These are phyloP conservation scores for Eristalis intricaria DNA, from an alignment of 2,888 invertebrate species.

Conservation along the genomic window DNA sequence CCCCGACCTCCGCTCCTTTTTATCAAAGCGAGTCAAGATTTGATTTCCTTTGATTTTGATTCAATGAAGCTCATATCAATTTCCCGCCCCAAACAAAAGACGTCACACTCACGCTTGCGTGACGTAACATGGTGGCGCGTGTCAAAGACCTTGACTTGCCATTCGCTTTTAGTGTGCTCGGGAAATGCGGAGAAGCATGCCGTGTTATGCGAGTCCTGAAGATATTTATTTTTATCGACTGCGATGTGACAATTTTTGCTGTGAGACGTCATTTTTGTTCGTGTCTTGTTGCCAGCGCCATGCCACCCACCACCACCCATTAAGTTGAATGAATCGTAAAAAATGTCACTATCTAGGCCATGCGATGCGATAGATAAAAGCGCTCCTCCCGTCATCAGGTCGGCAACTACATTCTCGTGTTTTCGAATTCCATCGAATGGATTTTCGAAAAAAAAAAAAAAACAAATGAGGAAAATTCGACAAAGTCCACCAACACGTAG, in stretches of 20 bases:
- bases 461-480: not conserved
- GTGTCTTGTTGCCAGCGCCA: not conserved
- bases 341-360: constrained; percentile 23
- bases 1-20: not conserved
- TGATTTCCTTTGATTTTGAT: constrained; percentile 1
- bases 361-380: constrained; percentile 5
- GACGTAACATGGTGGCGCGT: not conserved
- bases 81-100: not conserved
- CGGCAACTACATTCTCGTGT: not conserved
- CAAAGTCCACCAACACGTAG: constrained; percentile 14
- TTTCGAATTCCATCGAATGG: not conserved
- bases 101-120: not conserved
- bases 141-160: not conserved
- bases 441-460: not conserved
- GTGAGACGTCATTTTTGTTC: not conserved
- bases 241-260: constrained; percentile 12
- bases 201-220: not conserved
- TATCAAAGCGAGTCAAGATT: not conserved
- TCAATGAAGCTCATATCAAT: constrained; percentile 11
- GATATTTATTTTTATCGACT: constrained; percentile 21
- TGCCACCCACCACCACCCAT: constrained; percentile 1
- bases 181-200: constrained; percentile 2
- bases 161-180: not conserved
- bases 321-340: constrained; percentile 40
- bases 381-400: constrained; percentile 8